Evolutionary conservation across 2,797 vertebrate species (phyloP).

Genomic region (Cephalopachus bancanus): DNA sequence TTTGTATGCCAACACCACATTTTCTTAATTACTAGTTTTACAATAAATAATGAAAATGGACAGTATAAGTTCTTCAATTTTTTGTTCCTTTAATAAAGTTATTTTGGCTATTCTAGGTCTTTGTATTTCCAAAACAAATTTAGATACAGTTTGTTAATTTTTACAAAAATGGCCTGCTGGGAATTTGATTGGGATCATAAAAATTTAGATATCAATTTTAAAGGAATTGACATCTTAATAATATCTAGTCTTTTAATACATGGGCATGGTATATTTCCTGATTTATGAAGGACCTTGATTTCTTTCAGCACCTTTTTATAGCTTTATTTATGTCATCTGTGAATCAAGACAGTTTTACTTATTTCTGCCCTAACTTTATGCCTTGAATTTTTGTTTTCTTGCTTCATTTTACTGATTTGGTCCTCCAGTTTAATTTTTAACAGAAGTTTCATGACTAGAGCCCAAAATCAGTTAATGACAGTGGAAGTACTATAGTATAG

Average conservation of each 20-base stretch:
- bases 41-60: not conserved
- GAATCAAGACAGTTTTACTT: not conserved
- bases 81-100: not conserved
- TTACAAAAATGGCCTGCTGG: not conserved
- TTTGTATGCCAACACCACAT: not conserved
- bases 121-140: not conserved
- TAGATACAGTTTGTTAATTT: not conserved
- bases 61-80: not conserved
- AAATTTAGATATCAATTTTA: not conserved
- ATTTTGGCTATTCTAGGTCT: not conserved
- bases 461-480: not conserved
- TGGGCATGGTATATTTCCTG: not conserved
- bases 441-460: not conserved
- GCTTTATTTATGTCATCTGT: not conserved
- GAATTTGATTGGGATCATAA: not conserved
- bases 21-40: not conserved
- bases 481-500: not conserved
- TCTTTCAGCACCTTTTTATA: not conserved
- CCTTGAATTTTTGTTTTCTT: constrained; percentile 4
- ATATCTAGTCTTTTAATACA: not conserved
- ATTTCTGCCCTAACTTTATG: constrained; percentile 1
- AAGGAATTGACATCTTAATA: not conserved
- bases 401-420: not conserved
- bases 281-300: not conserved
- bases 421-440: not conserved